These are phyloP conservation scores for Melanaphis sacchari DNA, from an alignment of 1,140 invertebrate species.

Conservation along the genomic window DNA sequence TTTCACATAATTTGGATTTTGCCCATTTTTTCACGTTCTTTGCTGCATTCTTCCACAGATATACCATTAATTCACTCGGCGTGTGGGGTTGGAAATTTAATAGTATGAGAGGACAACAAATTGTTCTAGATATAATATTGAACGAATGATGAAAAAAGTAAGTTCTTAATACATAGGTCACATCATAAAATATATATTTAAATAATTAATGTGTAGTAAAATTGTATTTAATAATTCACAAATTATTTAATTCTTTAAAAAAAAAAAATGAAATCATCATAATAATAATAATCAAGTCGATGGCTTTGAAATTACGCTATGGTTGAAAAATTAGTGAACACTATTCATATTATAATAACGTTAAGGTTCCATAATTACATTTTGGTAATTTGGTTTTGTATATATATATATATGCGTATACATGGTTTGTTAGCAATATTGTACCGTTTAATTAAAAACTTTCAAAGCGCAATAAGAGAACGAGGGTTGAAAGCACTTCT, in stretches of 20 bases:
- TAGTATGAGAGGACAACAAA: background rate
- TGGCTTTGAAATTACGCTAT: background rate
- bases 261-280: background rate
- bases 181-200: background rate
- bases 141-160: background rate
- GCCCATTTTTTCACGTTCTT: background rate
- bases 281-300: background rate
- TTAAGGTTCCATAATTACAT: conserved; percentile 39
- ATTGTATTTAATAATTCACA: background rate
- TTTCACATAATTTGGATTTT: conserved; percentile 20
- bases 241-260: background rate
- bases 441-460: conserved; percentile 45
- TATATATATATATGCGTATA: background rate
- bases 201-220: background rate
- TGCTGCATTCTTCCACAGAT: background rate
- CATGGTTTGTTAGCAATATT: conserved; percentile 39
- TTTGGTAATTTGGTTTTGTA: conserved; percentile 20
- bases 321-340: conserved; percentile 2
- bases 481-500: background rate
- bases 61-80: conserved; percentile 13
- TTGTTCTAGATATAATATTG: background rate
- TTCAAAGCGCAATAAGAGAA: conserved; percentile 38
- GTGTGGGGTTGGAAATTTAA: background rate
- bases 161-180: background rate
- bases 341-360: conserved; percentile 36